A percentile compares a stretch with the other conserved stretches of the same genome.
phyloP scores from a whole-genome alignment of 2,888 invertebrate genomes.

The Zygaena filipendulae region DNA sequence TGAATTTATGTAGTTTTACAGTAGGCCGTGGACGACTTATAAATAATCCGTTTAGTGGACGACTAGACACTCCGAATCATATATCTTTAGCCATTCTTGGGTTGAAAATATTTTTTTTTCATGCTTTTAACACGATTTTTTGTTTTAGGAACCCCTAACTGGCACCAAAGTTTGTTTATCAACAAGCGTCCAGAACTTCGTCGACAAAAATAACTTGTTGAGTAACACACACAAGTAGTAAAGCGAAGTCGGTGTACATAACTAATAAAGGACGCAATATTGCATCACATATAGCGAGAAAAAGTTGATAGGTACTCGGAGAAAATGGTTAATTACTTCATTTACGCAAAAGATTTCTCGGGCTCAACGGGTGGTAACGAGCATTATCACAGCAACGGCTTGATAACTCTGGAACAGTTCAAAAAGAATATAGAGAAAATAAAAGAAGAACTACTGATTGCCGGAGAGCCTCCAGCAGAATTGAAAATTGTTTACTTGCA shows the following conservation, averaged over 20 bases:
- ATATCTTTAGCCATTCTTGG: not conserved
- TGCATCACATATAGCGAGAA: not conserved
- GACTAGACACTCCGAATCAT: too few species aligned
- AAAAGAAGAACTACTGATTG: conserved; percentile 12
- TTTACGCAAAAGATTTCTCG: conserved; percentile 24
- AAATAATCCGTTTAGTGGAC: too few species aligned
- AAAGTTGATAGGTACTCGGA: not conserved
- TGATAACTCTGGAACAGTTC: conserved; percentile 20
- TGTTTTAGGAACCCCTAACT: not conserved
- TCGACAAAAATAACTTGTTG: not conserved
- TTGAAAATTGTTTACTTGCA: conserved; percentile 23
- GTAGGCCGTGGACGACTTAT: too few species aligned
- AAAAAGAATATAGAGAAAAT: conserved; percentile 20
- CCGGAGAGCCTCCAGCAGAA: conserved; percentile 13
- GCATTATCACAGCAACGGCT: conserved; percentile 20
- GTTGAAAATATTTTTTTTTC: not conserved
- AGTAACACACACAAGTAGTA: not conserved
- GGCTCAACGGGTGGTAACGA: conserved; percentile 15
- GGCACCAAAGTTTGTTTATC: not conserved
- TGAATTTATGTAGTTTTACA: too few species aligned
- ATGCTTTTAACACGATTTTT: not conserved
- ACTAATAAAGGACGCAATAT: too few species aligned
- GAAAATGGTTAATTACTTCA: conserved; percentile 18
- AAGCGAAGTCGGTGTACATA: not conserved
- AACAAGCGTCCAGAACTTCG: not conserved